Conservation (phyloP, 2,797 vertebrate genomes). For the Trachops cirrhosus region DNA sequence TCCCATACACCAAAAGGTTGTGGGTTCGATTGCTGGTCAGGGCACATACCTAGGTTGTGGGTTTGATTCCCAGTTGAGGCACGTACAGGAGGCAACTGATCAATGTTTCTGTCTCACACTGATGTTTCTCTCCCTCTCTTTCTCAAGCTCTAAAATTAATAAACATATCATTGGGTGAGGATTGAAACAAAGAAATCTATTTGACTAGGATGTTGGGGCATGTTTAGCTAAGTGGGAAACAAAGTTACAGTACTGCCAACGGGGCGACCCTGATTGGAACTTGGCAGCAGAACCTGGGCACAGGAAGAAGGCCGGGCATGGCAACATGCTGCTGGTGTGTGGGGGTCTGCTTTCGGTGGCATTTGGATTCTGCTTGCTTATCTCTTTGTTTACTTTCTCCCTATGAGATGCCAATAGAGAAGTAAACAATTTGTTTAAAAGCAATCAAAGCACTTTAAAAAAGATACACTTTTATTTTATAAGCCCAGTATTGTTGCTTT, state of each 20-base stretch:
- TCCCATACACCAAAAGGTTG: background rate
- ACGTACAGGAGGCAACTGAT: background rate
- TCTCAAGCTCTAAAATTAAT: background rate
- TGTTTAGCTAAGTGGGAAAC: background rate
- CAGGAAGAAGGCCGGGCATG: background rate
- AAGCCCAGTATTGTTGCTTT: background rate
- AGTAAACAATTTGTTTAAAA: background rate
- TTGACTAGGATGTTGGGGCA: background rate
- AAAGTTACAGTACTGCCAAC: background rate
- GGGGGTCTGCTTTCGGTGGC: background rate
- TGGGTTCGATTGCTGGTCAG: background rate
- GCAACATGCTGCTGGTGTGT: rapidly evolving
- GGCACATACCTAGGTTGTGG: background rate
- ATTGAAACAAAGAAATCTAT: too few species aligned
- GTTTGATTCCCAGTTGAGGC: background rate
- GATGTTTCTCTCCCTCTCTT: background rate
- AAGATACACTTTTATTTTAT: background rate
- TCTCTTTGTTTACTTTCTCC: background rate
- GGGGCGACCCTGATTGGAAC: background rate
- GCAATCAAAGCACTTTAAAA: background rate
- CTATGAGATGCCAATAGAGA: background rate
- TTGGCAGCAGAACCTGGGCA: background rate
- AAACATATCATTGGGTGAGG: background rate
- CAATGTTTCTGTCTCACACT: background rate
- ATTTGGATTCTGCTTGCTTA: background rate